Evolutionary conservation across 2,113 vertebrate genomes (phyloP).

Genomic region (Trachemys scripta): DNA sequence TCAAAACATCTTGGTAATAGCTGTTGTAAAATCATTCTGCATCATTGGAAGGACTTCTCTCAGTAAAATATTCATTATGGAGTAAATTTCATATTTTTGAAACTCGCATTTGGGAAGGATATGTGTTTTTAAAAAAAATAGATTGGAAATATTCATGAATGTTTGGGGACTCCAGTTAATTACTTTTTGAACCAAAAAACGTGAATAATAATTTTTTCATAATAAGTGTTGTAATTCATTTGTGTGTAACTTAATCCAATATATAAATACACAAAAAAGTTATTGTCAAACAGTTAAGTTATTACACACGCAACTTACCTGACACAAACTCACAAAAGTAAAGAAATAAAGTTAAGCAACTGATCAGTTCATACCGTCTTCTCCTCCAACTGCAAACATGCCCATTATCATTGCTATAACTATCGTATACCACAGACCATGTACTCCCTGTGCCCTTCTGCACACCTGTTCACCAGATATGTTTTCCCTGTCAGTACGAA

Average conservation of each 20-base stretch:
- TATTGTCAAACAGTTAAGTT: background rate
- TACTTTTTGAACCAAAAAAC: background rate
- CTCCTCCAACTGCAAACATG: background rate
- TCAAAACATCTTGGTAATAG: background rate
- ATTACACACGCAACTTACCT: background rate
- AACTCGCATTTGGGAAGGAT: background rate
- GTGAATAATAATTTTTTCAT: background rate
- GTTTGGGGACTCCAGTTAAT: background rate
- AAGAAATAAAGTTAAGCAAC: background rate
- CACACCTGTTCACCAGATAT: background rate
- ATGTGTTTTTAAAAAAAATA: background rate
- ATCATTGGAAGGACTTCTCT: background rate
- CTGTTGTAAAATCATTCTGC: background rate
- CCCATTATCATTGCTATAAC: background rate
- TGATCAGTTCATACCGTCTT: fast-evolving
- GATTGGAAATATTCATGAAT: background rate
- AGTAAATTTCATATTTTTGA: background rate
- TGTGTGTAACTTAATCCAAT: background rate
- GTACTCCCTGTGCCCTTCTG: background rate
- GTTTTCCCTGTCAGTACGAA: background rate
- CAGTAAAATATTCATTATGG: background rate
- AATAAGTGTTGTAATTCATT: background rate
- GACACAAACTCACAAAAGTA: background rate
- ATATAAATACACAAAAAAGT: background rate
- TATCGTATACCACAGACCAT: background rate